Evolutionary conservation across 53 echinoderm and acorn worm genomes (phyloP).

Genomic region (Echinometra lucunter): DNA sequence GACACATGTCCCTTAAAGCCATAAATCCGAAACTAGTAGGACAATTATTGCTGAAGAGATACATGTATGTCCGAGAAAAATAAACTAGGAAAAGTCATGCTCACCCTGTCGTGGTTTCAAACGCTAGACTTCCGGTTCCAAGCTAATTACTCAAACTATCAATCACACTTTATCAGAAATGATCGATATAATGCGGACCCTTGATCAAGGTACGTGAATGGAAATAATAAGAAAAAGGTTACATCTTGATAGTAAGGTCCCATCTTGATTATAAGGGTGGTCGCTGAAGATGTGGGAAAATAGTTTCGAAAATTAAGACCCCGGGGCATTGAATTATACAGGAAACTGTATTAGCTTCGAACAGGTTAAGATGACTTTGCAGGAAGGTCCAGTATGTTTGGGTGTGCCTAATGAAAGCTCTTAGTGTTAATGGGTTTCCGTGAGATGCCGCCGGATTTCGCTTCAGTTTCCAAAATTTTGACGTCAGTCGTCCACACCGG

Average conservation of each 20-base stretch:
- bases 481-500: not conserved
- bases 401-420: not conserved
- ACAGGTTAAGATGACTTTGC: conserved; percentile 9
- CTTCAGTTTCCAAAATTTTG: not conserved
- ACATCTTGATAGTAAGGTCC: not conserved
- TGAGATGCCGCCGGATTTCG: not conserved
- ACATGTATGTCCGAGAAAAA: no score
- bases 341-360: not conserved
- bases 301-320: not conserved
- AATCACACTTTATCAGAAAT: not conserved
- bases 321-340: conserved; percentile 15
- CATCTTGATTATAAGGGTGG: not conserved
- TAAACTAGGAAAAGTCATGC: no score
- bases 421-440: not conserved
- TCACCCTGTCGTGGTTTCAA: no score
- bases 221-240: not conserved
- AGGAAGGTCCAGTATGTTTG: not conserved
- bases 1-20: no score
- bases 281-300: not conserved
- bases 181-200: not conserved
- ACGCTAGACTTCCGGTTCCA: not conserved
- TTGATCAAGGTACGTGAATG: not conserved
- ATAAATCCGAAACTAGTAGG: no score
- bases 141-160: not conserved
- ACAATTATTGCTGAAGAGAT: no score